Percentiles rank a stretch among this genome's conserved stretches.
Evolutionary conservation across 2,113 vertebrate genomes (phyloP).

Genomic region (Typhlomys cinereus): DNA sequence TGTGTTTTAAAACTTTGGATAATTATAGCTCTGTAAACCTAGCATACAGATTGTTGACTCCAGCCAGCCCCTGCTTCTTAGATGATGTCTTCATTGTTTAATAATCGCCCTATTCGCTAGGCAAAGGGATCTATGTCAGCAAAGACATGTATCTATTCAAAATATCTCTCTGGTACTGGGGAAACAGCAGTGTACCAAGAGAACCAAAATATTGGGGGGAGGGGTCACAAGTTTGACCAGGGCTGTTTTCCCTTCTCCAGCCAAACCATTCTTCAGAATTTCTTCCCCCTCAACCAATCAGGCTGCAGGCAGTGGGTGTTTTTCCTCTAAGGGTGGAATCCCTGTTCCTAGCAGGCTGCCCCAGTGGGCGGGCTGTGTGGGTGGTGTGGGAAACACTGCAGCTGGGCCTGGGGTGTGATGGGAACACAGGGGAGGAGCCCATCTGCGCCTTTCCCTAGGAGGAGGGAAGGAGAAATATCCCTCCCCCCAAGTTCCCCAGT

Average conservation of each 20-base stretch:
- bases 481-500: neutral
- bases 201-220: slow-evolving; percentile 62
- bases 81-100: slow-evolving; percentile 85
- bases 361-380: neutral
- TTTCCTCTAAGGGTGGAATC: slow-evolving; percentile 54
- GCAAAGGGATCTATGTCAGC: slow-evolving; percentile 77
- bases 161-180: slow-evolving; percentile 69
- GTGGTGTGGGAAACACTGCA: neutral
- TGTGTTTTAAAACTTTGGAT: slow-evolving; percentile 87
- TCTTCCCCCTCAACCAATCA: slow-evolving; percentile 45
- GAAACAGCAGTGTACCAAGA: slow-evolving; percentile 75
- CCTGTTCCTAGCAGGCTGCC: neutral
- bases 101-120: slow-evolving; percentile 81
- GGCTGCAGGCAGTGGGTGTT: neutral
- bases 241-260: neutral
- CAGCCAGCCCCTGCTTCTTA: slow-evolving; percentile 82
- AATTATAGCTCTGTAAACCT: slow-evolving; percentile 86
- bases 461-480: neutral
- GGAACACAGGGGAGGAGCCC: rapidly evolving
- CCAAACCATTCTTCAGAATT: neutral
- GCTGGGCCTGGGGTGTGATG: neutral
- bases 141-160: slow-evolving; percentile 79
- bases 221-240: slow-evolving; percentile 46
- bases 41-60: slow-evolving; percentile 83
- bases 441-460: neutral